Evolutionary conservation across 2,797 vertebrate genomes (phyloP).

Genomic region (Benthosema pterotum): DNA sequence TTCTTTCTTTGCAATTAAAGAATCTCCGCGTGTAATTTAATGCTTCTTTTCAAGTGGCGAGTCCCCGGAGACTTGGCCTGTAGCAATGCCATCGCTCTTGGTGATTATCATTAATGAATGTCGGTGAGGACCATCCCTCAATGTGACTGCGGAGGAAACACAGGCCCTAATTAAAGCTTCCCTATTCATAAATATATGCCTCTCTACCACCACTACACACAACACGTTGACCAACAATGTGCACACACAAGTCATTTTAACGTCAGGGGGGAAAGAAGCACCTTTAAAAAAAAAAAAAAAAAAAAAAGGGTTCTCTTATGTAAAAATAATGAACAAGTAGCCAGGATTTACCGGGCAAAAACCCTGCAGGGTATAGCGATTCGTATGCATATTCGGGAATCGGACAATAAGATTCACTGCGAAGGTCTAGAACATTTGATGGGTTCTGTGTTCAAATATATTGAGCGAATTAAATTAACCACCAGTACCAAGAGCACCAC

Average conservation of each 20-base stretch:
- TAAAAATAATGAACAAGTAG: slow-evolving; percentile 46
- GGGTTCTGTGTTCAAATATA: slow-evolving; percentile 56
- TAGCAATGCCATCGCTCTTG: slow-evolving; percentile 79
- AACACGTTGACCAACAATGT: slow-evolving; percentile 57
- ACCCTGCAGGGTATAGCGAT: slow-evolving; percentile 54
- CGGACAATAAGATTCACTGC: slow-evolving; percentile 57
- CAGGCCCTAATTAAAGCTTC: slow-evolving; percentile 80
- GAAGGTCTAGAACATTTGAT: slow-evolving; percentile 55
- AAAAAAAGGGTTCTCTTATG: slow-evolving; percentile 58
- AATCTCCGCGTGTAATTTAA: slow-evolving; percentile 81
- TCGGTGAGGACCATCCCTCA: slow-evolving; percentile 80
- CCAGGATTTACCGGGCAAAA: slow-evolving; percentile 51
- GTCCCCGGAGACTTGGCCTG: slow-evolving; percentile 77
- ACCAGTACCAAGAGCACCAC: neutral
- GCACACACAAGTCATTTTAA: slow-evolving; percentile 76
- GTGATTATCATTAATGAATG: slow-evolving; percentile 84
- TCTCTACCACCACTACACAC: slow-evolving; percentile 68
- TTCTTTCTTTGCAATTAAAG: slow-evolving; percentile 77
- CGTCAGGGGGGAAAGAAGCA: slow-evolving; percentile 75
- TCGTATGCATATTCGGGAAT: slow-evolving; percentile 59
- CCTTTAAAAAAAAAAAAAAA: slow-evolving; percentile 71
- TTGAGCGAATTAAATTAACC: slow-evolving; percentile 32
- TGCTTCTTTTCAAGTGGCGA: slow-evolving; percentile 80
- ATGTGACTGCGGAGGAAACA: slow-evolving; percentile 81
- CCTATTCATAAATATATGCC: slow-evolving; percentile 82